These are phyloP conservation scores for Picathartes gymnocephalus DNA, from an alignment of 2,113 vertebrate species.

Conservation along the genomic window DNA sequence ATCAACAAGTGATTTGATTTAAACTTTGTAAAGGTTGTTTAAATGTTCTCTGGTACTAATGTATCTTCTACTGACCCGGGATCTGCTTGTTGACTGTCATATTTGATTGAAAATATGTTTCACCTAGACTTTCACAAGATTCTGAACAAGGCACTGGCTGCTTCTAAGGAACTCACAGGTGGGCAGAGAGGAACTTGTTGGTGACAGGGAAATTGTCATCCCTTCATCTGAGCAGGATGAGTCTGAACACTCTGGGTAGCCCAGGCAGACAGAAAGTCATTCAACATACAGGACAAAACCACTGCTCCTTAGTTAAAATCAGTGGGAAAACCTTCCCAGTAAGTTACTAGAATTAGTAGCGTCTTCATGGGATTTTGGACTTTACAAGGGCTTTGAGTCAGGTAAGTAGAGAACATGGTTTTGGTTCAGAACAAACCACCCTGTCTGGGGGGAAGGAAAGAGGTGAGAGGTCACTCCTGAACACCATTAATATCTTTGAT, in stretches of 20 bases:
- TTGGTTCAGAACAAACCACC: neutral
- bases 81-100: neutral
- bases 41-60: neutral
- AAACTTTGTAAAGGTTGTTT: neutral
- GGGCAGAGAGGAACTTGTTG: neutral
- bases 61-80: neutral
- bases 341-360: neutral
- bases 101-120: neutral
- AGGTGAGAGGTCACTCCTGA: neutral
- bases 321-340: neutral
- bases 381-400: neutral
- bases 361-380: neutral
- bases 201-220: neutral
- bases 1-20: neutral
- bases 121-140: neutral
- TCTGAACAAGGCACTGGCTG: neutral
- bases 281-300: neutral
- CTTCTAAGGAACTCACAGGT: neutral
- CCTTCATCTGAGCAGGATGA: accelerated
- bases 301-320: neutral
- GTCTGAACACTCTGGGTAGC: neutral
- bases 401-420: no score
- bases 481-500: neutral
- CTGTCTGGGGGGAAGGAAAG: no score
- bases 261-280: neutral